These are phyloP conservation scores for Fistularia tabacaria DNA, from an alignment of 2,797 vertebrate genomes.

Conservation along the genomic window DNA sequence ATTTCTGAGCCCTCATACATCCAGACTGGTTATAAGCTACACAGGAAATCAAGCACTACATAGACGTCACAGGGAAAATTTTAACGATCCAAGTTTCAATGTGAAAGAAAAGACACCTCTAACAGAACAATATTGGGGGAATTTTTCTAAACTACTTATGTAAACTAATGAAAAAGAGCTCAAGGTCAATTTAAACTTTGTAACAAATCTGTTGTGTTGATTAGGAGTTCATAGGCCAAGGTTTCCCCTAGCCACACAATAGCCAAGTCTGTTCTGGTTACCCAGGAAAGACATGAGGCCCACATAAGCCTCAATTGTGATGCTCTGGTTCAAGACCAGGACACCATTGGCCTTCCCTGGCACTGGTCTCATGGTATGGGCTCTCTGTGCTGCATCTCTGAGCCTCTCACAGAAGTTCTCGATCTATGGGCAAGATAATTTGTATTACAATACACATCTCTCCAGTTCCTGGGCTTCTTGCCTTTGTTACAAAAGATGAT, in stretches of 20 bases:
- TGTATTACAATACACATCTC: not conserved
- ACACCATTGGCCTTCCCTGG: slow-evolving; percentile 73
- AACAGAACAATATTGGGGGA: slow-evolving; percentile 3
- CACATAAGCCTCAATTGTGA: slow-evolving; percentile 76
- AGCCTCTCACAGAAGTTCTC: slow-evolving; percentile 74
- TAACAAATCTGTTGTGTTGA: not conserved
- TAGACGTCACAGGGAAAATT: slow-evolving; percentile 28
- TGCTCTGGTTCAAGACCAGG: slow-evolving; percentile 69
- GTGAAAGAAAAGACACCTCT: slow-evolving; percentile 8
- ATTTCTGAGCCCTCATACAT: slow-evolving; percentile 43
- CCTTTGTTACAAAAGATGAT: not conserved
- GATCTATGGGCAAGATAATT: slow-evolving; percentile 63
- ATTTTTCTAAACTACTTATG: too few relatives aligned
- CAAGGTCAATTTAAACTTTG: not conserved
- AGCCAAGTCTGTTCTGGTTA: slow-evolving; percentile 84
- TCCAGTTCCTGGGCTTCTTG: not conserved
- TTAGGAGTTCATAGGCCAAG: slow-evolving; percentile 74
- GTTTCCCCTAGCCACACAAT: slow-evolving; percentile 80
- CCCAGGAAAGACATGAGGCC: slow-evolving; percentile 79
- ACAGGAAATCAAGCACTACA: slow-evolving; percentile 26
- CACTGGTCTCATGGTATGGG: slow-evolving; percentile 58
- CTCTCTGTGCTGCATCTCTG: slow-evolving; percentile 60
- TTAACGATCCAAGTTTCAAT: slow-evolving; percentile 10
- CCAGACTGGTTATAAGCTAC: slow-evolving; percentile 30
- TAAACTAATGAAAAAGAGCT: not conserved